Conservation (phyloP, 2,888 invertebrate species). For the Spisula subtruncata region DNA sequence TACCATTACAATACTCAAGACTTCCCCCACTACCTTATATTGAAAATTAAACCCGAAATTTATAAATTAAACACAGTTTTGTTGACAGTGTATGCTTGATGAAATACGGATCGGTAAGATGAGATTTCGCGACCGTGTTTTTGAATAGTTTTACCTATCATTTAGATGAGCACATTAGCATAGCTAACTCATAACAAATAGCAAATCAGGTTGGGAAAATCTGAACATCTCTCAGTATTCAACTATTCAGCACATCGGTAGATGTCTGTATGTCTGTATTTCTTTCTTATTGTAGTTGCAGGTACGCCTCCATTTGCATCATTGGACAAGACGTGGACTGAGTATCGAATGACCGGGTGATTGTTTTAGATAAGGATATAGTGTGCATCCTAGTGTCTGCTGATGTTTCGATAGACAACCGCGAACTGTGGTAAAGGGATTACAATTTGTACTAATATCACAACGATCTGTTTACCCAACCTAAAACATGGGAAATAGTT, state of each 20-base stretch:
- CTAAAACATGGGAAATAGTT: not conserved
- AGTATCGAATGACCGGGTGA: not conserved
- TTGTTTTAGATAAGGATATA: conserved; percentile 19
- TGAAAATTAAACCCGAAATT: not conserved
- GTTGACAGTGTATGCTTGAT: conserved; percentile 1
- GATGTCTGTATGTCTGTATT: not conserved
- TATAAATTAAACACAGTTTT: conserved; percentile 9
- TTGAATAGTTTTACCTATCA: not conserved
- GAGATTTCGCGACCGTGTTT: not conserved
- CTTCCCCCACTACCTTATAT: not conserved
- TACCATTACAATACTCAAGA: too few species aligned
- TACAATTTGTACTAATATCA: not conserved
- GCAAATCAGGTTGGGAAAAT: not conserved
- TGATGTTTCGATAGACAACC: not conserved
- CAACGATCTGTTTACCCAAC: not conserved
- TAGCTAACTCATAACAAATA: not conserved
- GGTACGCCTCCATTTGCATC: not conserved
- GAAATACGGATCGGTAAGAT: not conserved
- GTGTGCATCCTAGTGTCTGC: not conserved
- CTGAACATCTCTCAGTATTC: not conserved
- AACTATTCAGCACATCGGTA: too few species aligned
- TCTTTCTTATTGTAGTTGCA: not conserved
- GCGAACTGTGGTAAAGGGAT: not conserved
- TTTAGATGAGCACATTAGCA: conserved; percentile 2
- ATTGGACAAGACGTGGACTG: not conserved